Base-by-base conservation (phyloP, 2,797 vertebrate genomes). In the Enteromius argenteus region DNA sequence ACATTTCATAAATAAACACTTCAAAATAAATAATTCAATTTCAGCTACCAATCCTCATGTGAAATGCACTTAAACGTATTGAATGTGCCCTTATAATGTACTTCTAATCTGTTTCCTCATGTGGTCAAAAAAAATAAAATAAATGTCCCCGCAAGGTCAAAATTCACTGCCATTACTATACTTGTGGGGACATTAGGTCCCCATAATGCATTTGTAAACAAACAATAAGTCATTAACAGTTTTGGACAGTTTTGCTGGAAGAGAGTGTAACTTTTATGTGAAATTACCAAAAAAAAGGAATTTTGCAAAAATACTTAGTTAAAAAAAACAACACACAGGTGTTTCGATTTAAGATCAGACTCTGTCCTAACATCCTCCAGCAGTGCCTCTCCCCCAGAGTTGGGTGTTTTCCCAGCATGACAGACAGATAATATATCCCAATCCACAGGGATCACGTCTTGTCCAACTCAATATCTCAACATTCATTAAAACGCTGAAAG, bases 271-370 rank as follows among this genome's bases (percentile, higher is more conserved):
- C 6, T 10, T 66, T 35, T n/a, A n/a, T 19, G 21, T 56, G 21
- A 56, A 56, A 56, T 21, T 21, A 21, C 2, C 0, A 21, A 53
- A 51, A 19, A 19, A 49, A 17, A 15, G 11, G 0, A 44, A 44
- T 44, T 44, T 44, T 44, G 42, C 11, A 4, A 4, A 11, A 46
- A 46, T 11, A 11, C 10, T 53, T 1, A 1, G 21, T 56, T 21
- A 10, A 6, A 3, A 7, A 21, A 4, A 13, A 23, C 51, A 60
- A 62, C 39, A 42, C 37, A 85, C 79, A 67, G 81, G 68, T 67
- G 81, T 80, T 86, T 79, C 60, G 60, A 53, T 75, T 75, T 84
- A 62, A 68, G 69, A 67, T 82, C 80, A 80, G 46, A 56, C 78
- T 39, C 62, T 23, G 7, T 67, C 46, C 64, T n/a, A 53, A 69